These are phyloP conservation scores for Petaurus breviceps DNA, from an alignment of 2,113 vertebrate species.

Conservation along the genomic window DNA sequence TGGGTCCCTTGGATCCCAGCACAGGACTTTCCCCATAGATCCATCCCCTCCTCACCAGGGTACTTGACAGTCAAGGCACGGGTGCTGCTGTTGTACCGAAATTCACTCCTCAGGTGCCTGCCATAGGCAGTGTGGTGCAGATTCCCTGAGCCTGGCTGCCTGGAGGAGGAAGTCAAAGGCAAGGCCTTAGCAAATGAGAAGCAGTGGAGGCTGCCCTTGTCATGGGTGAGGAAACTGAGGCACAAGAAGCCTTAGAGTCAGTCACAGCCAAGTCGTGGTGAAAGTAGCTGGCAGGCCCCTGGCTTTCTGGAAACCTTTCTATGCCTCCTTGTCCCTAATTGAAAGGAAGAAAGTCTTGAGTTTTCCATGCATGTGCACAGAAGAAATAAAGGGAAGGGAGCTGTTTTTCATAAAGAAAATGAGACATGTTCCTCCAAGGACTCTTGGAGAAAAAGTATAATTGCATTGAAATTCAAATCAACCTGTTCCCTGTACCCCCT, in stretches of 20 bases:
- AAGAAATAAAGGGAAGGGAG: neutral
- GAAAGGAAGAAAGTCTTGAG: neutral
- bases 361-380: neutral
- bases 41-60: conserved; percentile 69
- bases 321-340: neutral
- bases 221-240: neutral
- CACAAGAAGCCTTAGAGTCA: neutral
- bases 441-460: neutral
- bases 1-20: neutral
- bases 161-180: conserved; percentile 17
- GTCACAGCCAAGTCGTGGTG: neutral
- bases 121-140: conserved; percentile 80
- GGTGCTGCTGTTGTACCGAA: conserved; percentile 80
- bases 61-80: conserved; percentile 83
- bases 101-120: conserved; percentile 80
- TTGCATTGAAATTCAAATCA: neutral
- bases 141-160: conserved; percentile 57
- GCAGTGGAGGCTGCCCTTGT: neutral
- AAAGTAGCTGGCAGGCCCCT: neutral
- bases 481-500: neutral
- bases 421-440: neutral
- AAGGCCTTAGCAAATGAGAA: neutral
- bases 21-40: neutral
- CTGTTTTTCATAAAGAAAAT: neutral
- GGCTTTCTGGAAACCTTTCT: neutral